Evolutionary conservation across 1,140 invertebrate species (phyloP).

Genomic region (Drosophila navojoa): DNA sequence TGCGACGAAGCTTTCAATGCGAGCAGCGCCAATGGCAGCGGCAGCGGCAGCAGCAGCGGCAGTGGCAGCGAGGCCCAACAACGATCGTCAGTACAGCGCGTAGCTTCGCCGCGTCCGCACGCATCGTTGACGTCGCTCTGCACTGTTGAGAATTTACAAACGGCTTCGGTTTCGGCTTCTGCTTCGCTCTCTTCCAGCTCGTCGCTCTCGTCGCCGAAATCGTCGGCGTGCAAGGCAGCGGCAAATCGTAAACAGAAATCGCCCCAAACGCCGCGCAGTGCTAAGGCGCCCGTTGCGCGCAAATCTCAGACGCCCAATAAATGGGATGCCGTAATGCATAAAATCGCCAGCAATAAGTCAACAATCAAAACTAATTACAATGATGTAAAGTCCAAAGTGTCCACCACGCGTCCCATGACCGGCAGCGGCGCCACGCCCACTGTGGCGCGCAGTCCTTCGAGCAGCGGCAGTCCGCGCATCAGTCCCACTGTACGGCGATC

Average conservation of each 20-base stretch:
- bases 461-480: slow-evolving; percentile 53
- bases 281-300: slow-evolving; percentile 50
- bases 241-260: slow-evolving; percentile 3
- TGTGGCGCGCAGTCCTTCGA: slow-evolving; percentile 1
- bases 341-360: slow-evolving; percentile 89
- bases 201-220: slow-evolving; percentile 62
- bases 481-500: slow-evolving; percentile 57
- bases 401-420: slow-evolving; percentile 76
- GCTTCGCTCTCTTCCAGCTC: slow-evolving; percentile 47
- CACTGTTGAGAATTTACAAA: slow-evolving; percentile 58
- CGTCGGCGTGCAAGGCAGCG: slow-evolving; percentile 41
- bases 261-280: slow-evolving; percentile 55
- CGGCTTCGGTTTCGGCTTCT: neutral
- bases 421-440: neutral
- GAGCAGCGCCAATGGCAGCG: slow-evolving; percentile 25
- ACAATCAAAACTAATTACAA: slow-evolving; percentile 90
- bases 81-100: slow-evolving; percentile 69
- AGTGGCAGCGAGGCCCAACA: slow-evolving; percentile 25
- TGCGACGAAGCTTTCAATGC: slow-evolving; percentile 74
- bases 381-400: slow-evolving; percentile 92
- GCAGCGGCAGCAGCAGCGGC: slow-evolving; percentile 1
- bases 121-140: slow-evolving; percentile 68
- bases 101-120: slow-evolving; percentile 72
- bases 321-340: slow-evolving; percentile 92
- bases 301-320: slow-evolving; percentile 84